These are phyloP conservation scores for Streptopelia turtur DNA, from an alignment of 2,797 vertebrate genomes.

Conservation along the genomic window DNA sequence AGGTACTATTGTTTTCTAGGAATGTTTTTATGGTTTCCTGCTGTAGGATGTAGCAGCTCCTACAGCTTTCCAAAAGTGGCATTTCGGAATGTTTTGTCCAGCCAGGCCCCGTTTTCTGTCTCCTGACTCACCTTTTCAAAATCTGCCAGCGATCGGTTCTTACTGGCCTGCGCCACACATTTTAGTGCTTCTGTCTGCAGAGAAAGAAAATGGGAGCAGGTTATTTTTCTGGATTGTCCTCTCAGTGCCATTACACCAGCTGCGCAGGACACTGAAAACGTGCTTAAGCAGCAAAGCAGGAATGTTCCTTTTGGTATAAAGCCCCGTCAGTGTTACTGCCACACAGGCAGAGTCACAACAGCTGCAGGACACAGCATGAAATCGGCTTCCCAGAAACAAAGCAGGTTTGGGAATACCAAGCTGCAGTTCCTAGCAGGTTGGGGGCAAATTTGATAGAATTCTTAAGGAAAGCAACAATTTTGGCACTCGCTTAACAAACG, in stretches of 20 bases:
- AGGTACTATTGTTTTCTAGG: background rate
- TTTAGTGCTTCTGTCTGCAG: slow-evolving; percentile 95
- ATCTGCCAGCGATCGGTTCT: slow-evolving; percentile 97
- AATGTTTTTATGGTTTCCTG: background rate
- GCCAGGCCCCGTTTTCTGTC: background rate
- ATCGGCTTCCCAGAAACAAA: background rate
- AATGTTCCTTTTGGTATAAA: background rate
- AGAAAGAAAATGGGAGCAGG: background rate
- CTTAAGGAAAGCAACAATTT: background rate
- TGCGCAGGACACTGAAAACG: background rate
- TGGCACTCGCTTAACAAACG: background rate
- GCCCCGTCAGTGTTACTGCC: background rate
- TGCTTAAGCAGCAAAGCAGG: background rate
- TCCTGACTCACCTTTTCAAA: slow-evolving; percentile 91
- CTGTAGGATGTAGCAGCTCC: background rate
- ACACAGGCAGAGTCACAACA: background rate
- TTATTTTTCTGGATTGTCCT: background rate
- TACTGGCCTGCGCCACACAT: slow-evolving; percentile 96
- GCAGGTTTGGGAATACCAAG: background rate
- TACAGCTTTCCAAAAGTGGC: background rate
- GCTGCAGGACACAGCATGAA: background rate
- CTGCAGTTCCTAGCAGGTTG: background rate
- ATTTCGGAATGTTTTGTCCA: background rate
- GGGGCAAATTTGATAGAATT: background rate
- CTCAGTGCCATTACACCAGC: background rate